These are phyloP conservation scores for Leucophenga montana DNA, from an alignment of 2,888 invertebrate species.

Conservation along the genomic window DNA sequence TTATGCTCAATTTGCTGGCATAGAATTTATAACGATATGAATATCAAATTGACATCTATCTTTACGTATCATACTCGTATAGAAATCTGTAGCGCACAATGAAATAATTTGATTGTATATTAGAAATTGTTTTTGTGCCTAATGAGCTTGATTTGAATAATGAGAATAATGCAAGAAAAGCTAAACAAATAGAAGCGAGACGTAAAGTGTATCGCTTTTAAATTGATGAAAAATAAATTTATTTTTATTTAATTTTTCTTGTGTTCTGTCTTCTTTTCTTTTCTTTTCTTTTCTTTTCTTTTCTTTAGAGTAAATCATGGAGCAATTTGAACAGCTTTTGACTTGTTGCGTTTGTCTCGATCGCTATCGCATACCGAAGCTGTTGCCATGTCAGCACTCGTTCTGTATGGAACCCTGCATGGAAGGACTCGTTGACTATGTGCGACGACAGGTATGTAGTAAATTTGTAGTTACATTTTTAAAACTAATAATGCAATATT, in stretches of 20 bases:
- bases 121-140: constrained; percentile 1
- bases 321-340: constrained; percentile 96
- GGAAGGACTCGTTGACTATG: constrained; percentile 96
- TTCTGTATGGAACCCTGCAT: constrained; percentile 99
- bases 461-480: constrained; percentile 4
- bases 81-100: constrained; percentile 4
- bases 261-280: too few relatives aligned
- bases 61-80: constrained; percentile 9
- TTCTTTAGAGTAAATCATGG: constrained; percentile 78
- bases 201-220: constrained; percentile 34
- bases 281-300: too few relatives aligned
- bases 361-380: constrained; percentile 96
- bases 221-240: not conserved
- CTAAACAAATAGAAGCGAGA: constrained; percentile 52
- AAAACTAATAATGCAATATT: not conserved
- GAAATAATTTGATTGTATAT: constrained; percentile 20
- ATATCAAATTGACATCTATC: constrained; percentile 62
- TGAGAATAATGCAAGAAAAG: constrained; percentile 6
- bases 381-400: constrained; percentile 99
- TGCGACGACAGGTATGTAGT: constrained; percentile 86
- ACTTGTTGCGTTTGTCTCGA: constrained; percentile 99
- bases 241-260: constrained; percentile 8
- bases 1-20: constrained; percentile 17
- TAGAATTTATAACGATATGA: constrained; percentile 67
- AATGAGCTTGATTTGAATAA: constrained; percentile 1